Evolutionary conservation across 2,797 vertebrate genomes (phyloP), one percentile per base, ranked within the genome.

Genomic region (Hippopotamyrus pictus): DNA sequence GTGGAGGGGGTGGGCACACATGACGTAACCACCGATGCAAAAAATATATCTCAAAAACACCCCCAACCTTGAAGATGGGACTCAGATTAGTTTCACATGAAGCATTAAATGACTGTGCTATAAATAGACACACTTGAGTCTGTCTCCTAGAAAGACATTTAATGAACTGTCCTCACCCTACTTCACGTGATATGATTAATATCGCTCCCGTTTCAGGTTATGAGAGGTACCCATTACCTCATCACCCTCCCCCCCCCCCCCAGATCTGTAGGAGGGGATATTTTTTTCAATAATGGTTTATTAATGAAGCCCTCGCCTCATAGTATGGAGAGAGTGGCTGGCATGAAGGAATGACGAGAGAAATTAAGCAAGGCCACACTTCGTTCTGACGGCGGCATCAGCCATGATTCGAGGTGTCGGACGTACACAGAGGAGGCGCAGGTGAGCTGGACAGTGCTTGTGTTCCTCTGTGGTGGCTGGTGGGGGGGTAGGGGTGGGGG

Each of bases 151-250:
- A 29, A 41, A 69, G 22, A 86, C 41, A 91, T 88, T 87, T 44
- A 57, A 69, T 89, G 53, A 44, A 83, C 90, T 19, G 89, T 69
- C 91, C 90, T 89, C 84, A 90, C 91, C 89, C 90, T 90, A 65
- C 86, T 89, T 89, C 91, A 87, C 90, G 89, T 90, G 90, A 65
- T 90, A 62, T 65, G 79, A 91, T 91, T 91, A 90, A 88, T 88
- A 87, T 88, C 17, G 19, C 82, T 88, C 90, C 91, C 90, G 87
- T 88, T 91, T 84, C 84, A 8, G 53, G 51, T n/a, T 11, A 19
- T 86, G 69, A 88, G 89, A 90, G 90, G 90, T 90, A 91, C 87
- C 76, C 90, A 92, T 88, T 85, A 9, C 90, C 53, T 88, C 48
- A 57, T 89, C 89, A 90, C 87, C 65, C 14, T 0, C 17, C 54